Evolutionary conservation across 2,113 vertebrate genomes (phyloP), one percentile per base, ranked within the genome.

Genomic region (Butastur rufipennis): DNA sequence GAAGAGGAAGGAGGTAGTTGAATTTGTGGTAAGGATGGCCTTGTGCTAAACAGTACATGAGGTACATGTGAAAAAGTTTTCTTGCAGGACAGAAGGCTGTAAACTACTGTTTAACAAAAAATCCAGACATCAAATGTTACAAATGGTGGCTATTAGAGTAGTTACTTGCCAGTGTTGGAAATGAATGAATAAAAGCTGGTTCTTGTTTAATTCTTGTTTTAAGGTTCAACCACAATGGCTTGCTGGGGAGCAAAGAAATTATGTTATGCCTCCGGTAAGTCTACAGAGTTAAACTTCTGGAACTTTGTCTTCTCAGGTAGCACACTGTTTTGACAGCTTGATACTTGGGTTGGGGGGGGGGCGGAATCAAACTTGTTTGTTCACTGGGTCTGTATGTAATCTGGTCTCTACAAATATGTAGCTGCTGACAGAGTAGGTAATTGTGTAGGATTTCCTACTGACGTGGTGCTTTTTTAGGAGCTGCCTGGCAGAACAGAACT

Each of bases 181-280:
- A 50, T 12, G 1, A 70, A 50, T 62, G 9, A 92, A 19, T 90
- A 40, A 90, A 84, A n/a, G 22, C 4, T 88, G 17, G 1, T 87
- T 55, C 13, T 90, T 88, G 25, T 71, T 67, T 12, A 43, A 95
- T 93, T 88, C 53, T 53, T 95, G 53, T 97, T 98, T 98, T 31
- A 90, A 98, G 98, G 95, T 98, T 85, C 96, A 97, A 93, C 98
- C 98, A 16, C 98, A 98, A 3, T 98, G 98, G 98, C 21, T 97
- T 96, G 53, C 94, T 95, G 97, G 97, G 50, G 98, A 98, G 50
- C 98, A 98, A 90, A 98, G 98, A 94, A 98, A 93, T 93, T 98
- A 98, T 5, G 94, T 98, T 84, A 67, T 98, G 32, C 98, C 98
- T 95, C 97, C 94, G 96, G 98, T 98, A 98, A 98, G 97, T 79